Percentiles rank a stretch among this genome's conserved stretches.
Conservation (phyloP, 2,113 vertebrate species). For the Eulemur macaco region DNA sequence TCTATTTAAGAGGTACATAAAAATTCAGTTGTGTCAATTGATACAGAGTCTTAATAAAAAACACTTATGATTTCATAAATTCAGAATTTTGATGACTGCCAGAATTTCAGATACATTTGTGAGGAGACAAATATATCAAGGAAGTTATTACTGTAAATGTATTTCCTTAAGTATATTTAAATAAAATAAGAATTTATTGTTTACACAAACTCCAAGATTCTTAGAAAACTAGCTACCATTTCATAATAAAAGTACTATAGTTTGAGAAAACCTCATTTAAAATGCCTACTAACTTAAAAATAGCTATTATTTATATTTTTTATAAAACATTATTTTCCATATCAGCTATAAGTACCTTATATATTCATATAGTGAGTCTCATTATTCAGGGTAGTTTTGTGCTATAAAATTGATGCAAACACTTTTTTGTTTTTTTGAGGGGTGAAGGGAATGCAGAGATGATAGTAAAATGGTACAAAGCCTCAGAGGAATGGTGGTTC, state of each 20-base stretch:
- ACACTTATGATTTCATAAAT: neutral
- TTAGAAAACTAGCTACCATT: neutral
- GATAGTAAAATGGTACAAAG: too few species aligned
- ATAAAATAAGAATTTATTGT: neutral
- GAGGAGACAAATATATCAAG: neutral
- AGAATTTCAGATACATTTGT: neutral
- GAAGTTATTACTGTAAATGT: neutral
- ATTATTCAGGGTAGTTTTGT: neutral
- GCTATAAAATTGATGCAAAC: neutral
- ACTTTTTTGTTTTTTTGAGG: neutral
- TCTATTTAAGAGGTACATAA: neutral
- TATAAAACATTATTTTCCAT: neutral
- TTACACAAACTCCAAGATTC: neutral
- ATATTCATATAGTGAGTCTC: neutral
- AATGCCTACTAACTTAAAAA: neutral
- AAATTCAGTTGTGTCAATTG: neutral
- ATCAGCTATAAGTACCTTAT: neutral
- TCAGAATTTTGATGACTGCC: neutral
- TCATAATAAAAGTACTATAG: neutral
- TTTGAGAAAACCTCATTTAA: neutral
- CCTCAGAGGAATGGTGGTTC: too few species aligned
- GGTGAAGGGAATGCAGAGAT: too few species aligned
- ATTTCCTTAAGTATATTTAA: neutral
- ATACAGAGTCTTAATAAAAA: neutral
- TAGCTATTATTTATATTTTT: neutral